A percentile compares a stretch with the other conserved stretches of the same genome.
Conservation (phyloP, 2,888 invertebrate species). For the Drosophila eohydei region DNA sequence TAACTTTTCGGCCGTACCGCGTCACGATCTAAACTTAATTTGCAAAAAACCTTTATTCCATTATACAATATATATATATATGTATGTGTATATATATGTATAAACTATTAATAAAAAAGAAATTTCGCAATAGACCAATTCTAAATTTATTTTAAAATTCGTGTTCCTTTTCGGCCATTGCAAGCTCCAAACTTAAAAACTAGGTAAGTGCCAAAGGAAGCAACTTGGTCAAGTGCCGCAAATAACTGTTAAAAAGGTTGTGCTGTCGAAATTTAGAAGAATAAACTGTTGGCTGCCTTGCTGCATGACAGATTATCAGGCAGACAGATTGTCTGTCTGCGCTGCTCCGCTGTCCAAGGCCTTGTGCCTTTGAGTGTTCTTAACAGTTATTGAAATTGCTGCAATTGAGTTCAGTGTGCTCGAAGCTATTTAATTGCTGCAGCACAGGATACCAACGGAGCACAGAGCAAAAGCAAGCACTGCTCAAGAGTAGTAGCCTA, state of each 20-base stretch:
- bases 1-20: constrained; percentile 69
- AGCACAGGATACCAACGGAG: constrained; percentile 14
- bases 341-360: constrained; percentile 17
- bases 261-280: constrained; percentile 7
- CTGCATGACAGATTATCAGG: constrained; percentile 64
- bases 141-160: constrained; percentile 30
- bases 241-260: constrained; percentile 2
- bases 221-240: constrained; percentile 18
- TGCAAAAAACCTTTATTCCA: constrained; percentile 18
- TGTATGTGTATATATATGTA: neutral
- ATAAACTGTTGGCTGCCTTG: constrained; percentile 6
- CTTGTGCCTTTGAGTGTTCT: constrained; percentile 64
- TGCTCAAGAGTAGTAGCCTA: neutral
- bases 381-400: constrained; percentile 76
- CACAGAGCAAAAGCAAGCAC: neutral
- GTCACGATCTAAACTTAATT: constrained; percentile 61
- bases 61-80: constrained; percentile 7
- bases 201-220: constrained; percentile 50
- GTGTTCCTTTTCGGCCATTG: constrained; percentile 44
- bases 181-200: constrained; percentile 36
- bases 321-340: constrained; percentile 5
- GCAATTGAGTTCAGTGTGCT: constrained; percentile 73
- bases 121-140: constrained; percentile 51
- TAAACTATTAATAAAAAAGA: constrained; percentile 19
- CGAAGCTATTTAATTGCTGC: constrained; percentile 78